Base-by-base conservation (phyloP, 1,140 invertebrate species). In the Anoplophora glabripennis region DNA sequence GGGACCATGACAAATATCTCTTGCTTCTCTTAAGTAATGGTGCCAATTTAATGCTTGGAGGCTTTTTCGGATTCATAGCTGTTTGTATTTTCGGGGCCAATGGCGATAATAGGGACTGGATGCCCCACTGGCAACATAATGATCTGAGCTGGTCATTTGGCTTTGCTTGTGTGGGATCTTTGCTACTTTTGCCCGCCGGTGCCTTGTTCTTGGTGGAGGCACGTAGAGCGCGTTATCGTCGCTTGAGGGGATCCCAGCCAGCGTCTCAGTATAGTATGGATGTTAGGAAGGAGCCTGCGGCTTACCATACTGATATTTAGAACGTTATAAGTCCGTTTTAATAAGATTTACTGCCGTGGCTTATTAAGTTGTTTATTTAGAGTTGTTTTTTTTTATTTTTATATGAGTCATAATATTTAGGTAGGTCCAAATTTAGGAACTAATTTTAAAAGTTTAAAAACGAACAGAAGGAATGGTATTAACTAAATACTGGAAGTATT, bases 71-170 rank as follows among this genome's bases (percentile, higher is more conserved):
- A 1, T 81, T 88, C 4, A 83, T 92, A 35, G 79, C 87, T 1
- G 79, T 89, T 4, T 81, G 89, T 36, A 83, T 79, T 18, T 98
- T 98, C 79, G 95, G 94, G 28, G 86, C 87, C 0, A 81, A 87
- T 70, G 94, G 93, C 9, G 93, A 97, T 77, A 87, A 91, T 1
- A 79, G 94, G 18, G 90, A 93, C 69, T 98, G 95, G 94, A 95
- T 98, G 90, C 95, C 94, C 0, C 86, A 95, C 69, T 96, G 94
- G 84, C 92, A 97, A 67, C 91, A 95, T 69, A 98, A 98, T 77
- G 88, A 93, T 71, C 83, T 97, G n/a, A 88, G 93, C 3, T 98
- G 94, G 94, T 93, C 93, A 1, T 98, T 86, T 78, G 94, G 90
- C 4, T 76, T 97, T 14, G 93, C 84, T 36, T 88, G 90, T 8